A percentile compares a stretch with the other conserved stretches of the same genome.
phyloP scores from a whole-genome alignment of 2,797 vertebrate species.

The Lepilemur septentrionalis region DNA sequence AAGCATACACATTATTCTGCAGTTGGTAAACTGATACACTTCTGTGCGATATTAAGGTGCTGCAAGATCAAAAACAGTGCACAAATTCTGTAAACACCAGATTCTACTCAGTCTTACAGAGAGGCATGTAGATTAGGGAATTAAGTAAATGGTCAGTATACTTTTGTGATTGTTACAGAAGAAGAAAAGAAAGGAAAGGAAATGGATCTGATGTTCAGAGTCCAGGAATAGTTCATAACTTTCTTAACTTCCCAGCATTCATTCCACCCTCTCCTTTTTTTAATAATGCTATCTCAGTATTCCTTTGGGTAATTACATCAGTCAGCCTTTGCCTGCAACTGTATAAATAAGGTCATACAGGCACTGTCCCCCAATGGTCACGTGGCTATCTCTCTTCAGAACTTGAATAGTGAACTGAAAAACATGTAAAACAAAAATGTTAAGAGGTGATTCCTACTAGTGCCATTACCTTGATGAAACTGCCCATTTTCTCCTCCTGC shows the following conservation, averaged over 20 bases:
- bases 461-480: not conserved
- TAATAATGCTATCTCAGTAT: not conserved
- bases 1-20: not conserved
- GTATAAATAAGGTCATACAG: not conserved
- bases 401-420: not conserved
- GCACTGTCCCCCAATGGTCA: fast-evolving
- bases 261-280: not conserved
- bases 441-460: not conserved
- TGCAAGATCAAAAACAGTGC: not conserved
- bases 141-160: not conserved
- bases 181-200: not conserved
- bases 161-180: not conserved
- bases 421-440: not conserved
- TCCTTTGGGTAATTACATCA: not conserved
- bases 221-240: not conserved
- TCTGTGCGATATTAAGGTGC: not conserved
- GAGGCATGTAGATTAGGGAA: not conserved
- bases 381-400: not conserved
- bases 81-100: not conserved
- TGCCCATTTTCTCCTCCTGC: not conserved
- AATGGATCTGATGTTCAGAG: not conserved
- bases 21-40: not conserved
- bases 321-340: not conserved
- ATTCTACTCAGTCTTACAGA: not conserved
- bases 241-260: not conserved